Evolutionary conservation across 2,888 invertebrate species (phyloP).

Genomic region (Pegoplata infirma): DNA sequence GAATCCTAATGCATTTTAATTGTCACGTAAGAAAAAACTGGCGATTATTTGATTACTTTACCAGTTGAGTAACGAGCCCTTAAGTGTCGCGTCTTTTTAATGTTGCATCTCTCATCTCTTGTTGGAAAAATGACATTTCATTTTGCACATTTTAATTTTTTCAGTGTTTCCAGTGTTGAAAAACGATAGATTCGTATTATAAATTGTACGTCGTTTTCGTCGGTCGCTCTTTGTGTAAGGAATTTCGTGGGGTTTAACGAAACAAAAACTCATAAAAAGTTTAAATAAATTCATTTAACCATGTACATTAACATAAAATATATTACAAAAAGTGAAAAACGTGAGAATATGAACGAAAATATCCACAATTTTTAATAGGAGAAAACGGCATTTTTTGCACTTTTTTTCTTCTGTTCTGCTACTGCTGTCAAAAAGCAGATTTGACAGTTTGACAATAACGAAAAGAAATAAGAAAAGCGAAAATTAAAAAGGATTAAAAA

Average conservation of each 20-base stretch:
- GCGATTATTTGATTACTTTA: too few species aligned
- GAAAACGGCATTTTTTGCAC: constrained; percentile 33
- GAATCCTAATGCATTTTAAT: too few species aligned
- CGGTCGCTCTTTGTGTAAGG: constrained; percentile 47
- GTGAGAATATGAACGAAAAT: background rate
- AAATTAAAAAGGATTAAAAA: background rate
- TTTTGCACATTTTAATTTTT: too few species aligned
- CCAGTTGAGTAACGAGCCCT: too few species aligned
- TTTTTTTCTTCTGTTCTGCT: constrained; percentile 9
- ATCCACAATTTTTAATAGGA: background rate
- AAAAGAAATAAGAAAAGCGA: background rate
- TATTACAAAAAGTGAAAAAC: background rate
- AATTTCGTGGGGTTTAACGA: constrained; percentile 39
- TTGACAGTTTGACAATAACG: constrained; percentile 43
- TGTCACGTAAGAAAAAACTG: too few species aligned
- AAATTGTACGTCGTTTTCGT: constrained; percentile 8
- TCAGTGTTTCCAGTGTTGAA: constrained; percentile 3
- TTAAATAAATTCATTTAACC: background rate
- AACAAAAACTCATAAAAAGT: constrained; percentile 2
- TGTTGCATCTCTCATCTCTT: too few species aligned
- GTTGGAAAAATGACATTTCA: too few species aligned
- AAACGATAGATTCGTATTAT: background rate
- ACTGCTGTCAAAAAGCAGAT: constrained; percentile 36
- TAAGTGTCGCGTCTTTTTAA: too few species aligned
- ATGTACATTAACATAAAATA: constrained; percentile 3